A percentile compares a stretch with the other conserved stretches of the same genome.
Conservation (phyloP, 2,888 invertebrate genomes). For the Stegophylla sp. region DNA sequence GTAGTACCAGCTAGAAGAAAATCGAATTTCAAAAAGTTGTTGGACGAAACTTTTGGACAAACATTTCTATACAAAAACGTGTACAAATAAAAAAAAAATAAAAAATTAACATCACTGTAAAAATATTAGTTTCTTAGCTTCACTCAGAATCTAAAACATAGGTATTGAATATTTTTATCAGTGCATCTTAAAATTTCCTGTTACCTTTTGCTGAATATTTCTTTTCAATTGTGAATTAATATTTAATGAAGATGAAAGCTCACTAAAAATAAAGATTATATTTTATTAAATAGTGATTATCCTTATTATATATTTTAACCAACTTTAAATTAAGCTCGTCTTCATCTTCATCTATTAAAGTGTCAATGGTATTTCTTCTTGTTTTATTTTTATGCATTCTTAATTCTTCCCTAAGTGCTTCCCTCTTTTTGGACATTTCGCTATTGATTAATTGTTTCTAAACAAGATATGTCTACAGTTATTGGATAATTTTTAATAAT, state of each 20-base stretch:
- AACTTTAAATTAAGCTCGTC: constrained; percentile 15
- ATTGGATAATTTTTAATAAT: no score
- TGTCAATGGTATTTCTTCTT: constrained; percentile 13
- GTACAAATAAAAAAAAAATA: no score
- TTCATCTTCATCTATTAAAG: constrained; percentile 15
- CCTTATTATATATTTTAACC: not conserved
- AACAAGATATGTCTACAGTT: constrained; percentile 4
- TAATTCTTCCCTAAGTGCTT: constrained; percentile 59
- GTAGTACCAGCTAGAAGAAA: no score
- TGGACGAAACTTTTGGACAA: no score
- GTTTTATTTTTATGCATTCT: constrained; percentile 57
- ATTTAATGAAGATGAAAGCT: not conserved
- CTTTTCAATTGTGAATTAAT: not conserved
- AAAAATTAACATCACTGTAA: no score
- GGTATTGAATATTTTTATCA: not conserved
- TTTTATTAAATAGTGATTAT: not conserved
- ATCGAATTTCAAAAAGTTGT: no score
- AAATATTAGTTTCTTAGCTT: no score
- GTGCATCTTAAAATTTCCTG: not conserved
- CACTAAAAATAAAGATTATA: constrained; percentile 12
- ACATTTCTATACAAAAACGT: no score
- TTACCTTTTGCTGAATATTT: constrained; percentile 29
- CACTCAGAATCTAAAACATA: no score
- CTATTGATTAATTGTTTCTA: constrained; percentile 59
- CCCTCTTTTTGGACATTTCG: constrained; percentile 55